A percentile compares a stretch with the other conserved stretches of the same genome.
phyloP scores from a whole-genome alignment of 2,113 vertebrate genomes.

The Erythrolamprus reginae region DNA sequence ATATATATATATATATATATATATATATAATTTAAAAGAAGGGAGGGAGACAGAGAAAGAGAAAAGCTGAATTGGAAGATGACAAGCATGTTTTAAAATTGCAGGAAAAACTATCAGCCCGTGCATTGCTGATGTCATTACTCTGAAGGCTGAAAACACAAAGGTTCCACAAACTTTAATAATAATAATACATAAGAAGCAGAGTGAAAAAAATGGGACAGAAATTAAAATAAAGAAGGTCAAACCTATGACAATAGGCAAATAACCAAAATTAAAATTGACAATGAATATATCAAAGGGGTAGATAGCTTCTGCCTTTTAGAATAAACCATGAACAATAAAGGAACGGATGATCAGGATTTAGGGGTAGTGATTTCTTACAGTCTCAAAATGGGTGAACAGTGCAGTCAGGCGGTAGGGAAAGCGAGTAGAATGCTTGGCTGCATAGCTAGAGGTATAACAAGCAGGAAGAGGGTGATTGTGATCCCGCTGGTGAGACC shows the following conservation, averaged over 20 bases:
- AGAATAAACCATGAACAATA: neutral
- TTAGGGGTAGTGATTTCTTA: no score
- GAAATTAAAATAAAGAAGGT: neutral
- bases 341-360: neutral
- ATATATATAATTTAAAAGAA: no score
- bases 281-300: neutral
- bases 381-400: no score
- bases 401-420: no score
- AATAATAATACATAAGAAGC: neutral
- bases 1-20: no score
- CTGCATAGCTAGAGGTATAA: no score
- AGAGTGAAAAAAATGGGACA: neutral
- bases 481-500: no score
- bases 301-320: neutral
- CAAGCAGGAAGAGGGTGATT: no score
- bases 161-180: neutral
- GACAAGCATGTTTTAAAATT: neutral
- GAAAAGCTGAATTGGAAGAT: neutral
- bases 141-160: neutral
- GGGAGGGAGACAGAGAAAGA: neutral
- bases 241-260: neutral
- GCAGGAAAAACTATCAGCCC: neutral
- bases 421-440: no score
- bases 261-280: neutral
- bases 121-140: neutral